Conservation (phyloP, 2,888 invertebrate species). For the Corythucha ciliata region DNA sequence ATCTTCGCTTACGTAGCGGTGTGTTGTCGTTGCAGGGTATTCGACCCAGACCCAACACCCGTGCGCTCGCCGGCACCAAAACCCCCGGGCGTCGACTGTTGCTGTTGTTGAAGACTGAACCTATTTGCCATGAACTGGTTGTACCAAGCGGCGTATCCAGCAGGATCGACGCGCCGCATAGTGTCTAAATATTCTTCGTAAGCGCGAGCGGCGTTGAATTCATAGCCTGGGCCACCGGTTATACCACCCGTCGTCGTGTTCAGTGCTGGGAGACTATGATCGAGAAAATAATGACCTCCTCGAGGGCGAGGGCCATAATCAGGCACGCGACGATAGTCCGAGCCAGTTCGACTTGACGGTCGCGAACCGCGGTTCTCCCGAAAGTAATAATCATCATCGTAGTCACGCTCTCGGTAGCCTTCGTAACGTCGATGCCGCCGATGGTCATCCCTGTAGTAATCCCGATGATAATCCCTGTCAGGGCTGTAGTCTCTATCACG, state of each 20-base stretch:
- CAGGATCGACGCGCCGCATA: conserved; percentile 65
- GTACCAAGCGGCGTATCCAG: conserved; percentile 69
- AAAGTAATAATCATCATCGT: conserved; percentile 30
- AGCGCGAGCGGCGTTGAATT: conserved; percentile 16
- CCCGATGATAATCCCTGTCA: conserved; percentile 26
- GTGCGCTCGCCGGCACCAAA: conserved; percentile 51
- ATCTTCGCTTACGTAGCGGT: no score
- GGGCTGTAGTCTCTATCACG: conserved; percentile 27
- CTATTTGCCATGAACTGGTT: conserved; percentile 49
- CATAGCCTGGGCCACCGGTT: conserved; percentile 10
- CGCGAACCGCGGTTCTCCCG: conserved; percentile 35
- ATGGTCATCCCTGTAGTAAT: conserved; percentile 19
- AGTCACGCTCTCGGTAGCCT: conserved; percentile 22
- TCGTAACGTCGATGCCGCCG: conserved; percentile 24
- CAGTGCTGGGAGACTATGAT: not conserved
- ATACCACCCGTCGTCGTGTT: not conserved
- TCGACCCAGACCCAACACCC: conserved; percentile 73
- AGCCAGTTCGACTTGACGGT: conserved; percentile 38
- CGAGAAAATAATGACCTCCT: no score
- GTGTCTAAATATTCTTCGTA: conserved; percentile 58
- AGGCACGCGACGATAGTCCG: conserved; percentile 33
- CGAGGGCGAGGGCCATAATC: conserved; percentile 27
- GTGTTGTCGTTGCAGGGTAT: conserved; percentile 53
- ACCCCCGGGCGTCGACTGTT: no score
- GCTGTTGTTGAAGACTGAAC: conserved; percentile 18